Base-by-base conservation (phyloP, 2,797 vertebrate species). In the Taeniopygia guttata region DNA sequence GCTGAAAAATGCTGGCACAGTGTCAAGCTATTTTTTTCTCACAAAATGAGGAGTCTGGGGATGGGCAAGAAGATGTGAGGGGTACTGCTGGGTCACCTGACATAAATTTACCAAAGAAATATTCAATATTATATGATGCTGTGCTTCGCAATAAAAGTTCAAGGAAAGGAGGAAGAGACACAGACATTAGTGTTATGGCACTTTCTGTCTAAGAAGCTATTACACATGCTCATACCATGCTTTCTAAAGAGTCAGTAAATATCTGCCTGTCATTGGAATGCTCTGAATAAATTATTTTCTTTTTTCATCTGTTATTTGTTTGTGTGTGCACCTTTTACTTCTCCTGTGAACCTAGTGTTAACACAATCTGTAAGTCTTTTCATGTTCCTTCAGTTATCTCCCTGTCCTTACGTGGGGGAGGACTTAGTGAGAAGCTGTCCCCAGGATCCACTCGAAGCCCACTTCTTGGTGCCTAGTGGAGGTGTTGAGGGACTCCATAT, bases 381-480 rank as follows among this genome's bases (percentile, higher is more conserved):
- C 5, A 48, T 17, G 5, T 38, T 70, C 7, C 13, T 78, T 54
- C 29, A 32, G 21, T 46, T 83, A 43, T 30, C 5, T 63, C 5
- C 6, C 14, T 75, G 30, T 62, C 21, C 16, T 54, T 54, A 0
- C 26, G 26, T 4, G 7, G 23, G 1, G 58, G 10, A 7, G 5
- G 4, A 34, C 6, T 5, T 3, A 87, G 10, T 0, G 2, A 85
- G 18, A 16, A 32, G 10, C 25, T 81, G 5, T 56, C 7, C 36
- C 52, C 32, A 58, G 2, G 5, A n/a, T 73, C 26, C 45, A 18
- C 7, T 2, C 7, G 36, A 20, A 27, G 11, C 4, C 13, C 17
- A 30, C 7, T 15, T 59, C 51, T 51, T 68, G 49, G 18, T 18
- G 62, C 2, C 7, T 7, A 29, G 0, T 32, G 4, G 18, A 12